Evolutionary conservation across 30 jellyfish, hydroid and myxozoan species (phyloP).

Genomic region (Phacellophora camtschatica): DNA sequence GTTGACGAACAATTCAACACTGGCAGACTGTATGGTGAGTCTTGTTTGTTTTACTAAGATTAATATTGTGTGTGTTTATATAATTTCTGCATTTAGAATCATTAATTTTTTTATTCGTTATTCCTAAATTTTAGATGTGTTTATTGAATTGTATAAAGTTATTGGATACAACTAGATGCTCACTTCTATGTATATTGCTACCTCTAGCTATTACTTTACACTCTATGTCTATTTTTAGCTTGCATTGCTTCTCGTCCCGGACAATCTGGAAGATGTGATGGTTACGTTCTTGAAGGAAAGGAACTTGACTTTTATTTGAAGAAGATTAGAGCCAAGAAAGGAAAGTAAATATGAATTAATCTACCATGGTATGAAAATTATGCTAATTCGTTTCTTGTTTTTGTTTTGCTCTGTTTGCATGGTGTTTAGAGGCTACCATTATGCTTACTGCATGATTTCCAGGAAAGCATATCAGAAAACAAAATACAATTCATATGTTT

Average conservation of each 20-base stretch:
- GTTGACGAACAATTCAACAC: slow-evolving; percentile 87
- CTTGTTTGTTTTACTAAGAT: neutral
- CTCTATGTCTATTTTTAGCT: too few relatives aligned
- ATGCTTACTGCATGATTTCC: too few relatives aligned
- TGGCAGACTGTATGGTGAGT: slow-evolving; percentile 82
- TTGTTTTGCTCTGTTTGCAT: neutral
- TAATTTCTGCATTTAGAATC: too few relatives aligned
- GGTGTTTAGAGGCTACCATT: neutral
- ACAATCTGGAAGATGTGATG: slow-evolving; percentile 98
- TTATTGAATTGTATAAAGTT: too few relatives aligned
- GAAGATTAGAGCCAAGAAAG: slow-evolving; percentile 90
- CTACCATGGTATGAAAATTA: slow-evolving; percentile 14
- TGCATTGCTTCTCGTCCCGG: slow-evolving; percentile 99
- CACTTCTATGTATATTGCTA: too few relatives aligned
- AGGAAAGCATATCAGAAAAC: too few relatives aligned
- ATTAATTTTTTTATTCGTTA: too few relatives aligned
- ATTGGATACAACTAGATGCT: too few relatives aligned
- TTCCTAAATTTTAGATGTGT: too few relatives aligned
- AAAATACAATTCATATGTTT: too few relatives aligned
- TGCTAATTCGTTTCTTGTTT: neutral
- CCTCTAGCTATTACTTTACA: too few relatives aligned
- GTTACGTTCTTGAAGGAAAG: slow-evolving; percentile 96
- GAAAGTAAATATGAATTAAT: slow-evolving; percentile 72
- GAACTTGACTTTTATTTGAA: slow-evolving; percentile 97
- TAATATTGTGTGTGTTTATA: neutral